Base-by-base conservation (phyloP, 2,113 vertebrate genomes). In the Fukomys damarensis region DNA sequence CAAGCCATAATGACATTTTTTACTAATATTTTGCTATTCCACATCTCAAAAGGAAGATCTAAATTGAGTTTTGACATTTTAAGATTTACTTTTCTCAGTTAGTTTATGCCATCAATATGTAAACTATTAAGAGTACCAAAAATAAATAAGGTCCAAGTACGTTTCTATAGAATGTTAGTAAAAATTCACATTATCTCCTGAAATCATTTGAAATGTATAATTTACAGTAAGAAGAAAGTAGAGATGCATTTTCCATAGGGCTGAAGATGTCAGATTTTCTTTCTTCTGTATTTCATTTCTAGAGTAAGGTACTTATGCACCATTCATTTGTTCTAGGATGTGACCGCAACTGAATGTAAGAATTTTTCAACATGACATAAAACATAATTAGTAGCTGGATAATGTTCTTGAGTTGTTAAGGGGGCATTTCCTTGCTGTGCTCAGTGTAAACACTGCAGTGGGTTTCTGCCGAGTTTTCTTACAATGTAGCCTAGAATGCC, bases 141-240 rank as follows among this genome's bases (percentile, higher is more conserved):
- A 59, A 2, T 65, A 13, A 95, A 76, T 30, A 74, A 79, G 12
- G 10, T n/a, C 2, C 30, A 79, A 84, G 24, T 52, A 84, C 49
- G 85, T 77, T 24, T 70, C 58, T n/a, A 0, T 46, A 38, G 22
- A 83, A 86, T 86, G 11, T 35, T 92, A 5, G 72, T 81, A 90
- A 68, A 61, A 61, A 61, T 46, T 91, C 4, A 58, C 26, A 12
- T 76, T 92, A 35, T 41, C 20, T 85, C 3, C 5, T 79, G 83
- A 80, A 65, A 79, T 85, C 43, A n/a, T 65, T 87, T 96, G 74
- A 95, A 96, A 93, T 86, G 22, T 95, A 7, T 32, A 89, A 96
- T 87, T 96, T 81, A 0, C 43, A 65, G 66, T 84, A 5, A 86
- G 19, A 83, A 94, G 17, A 19, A 82, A 92, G 14, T 72, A 80